Conservation (phyloP, 2,797 vertebrate species). For the Pseudochromis fuscus region DNA sequence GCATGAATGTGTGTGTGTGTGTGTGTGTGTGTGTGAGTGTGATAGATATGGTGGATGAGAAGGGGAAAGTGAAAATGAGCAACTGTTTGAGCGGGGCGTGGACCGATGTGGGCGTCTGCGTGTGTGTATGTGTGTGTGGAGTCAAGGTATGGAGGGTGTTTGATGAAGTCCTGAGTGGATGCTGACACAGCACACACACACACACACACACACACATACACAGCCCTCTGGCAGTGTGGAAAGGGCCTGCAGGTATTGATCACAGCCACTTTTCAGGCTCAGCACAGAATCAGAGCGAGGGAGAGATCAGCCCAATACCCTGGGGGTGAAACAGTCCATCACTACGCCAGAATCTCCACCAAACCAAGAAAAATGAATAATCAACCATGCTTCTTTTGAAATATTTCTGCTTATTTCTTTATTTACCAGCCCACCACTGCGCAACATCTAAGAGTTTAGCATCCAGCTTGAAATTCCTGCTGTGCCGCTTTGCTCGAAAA, state of each 20-base stretch:
- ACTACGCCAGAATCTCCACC: constrained; percentile 40
- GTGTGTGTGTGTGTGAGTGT: constrained; percentile 15
- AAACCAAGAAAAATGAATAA: constrained; percentile 44
- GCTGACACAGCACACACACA: constrained; percentile 80
- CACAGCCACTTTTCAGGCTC: constrained; percentile 81
- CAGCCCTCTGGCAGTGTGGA: constrained; percentile 73
- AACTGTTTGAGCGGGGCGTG: constrained; percentile 55
- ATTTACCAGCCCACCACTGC: constrained; percentile 28
- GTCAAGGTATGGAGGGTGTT: constrained; percentile 62
- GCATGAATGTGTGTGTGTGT: constrained; percentile 24
- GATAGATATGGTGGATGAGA: constrained; percentile 8
- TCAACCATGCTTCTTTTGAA: constrained; percentile 35
- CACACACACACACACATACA: constrained; percentile 49
- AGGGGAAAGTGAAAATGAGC: constrained; percentile 67
- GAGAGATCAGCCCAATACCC: constrained; percentile 42
- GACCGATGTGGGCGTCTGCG: constrained; percentile 51
- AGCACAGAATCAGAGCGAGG: constrained; percentile 71
- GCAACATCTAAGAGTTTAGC: constrained; percentile 37
- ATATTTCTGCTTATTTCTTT: constrained; percentile 30
- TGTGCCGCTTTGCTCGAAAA: constrained; percentile 25
- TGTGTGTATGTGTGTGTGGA: constrained; percentile 22
- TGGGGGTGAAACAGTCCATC: constrained; percentile 54
- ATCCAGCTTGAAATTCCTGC: constrained; percentile 1
- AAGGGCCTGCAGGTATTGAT: constrained; percentile 84
- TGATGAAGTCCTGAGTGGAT: constrained; percentile 84